Percentiles rank a stretch among this genome's conserved stretches.
Conservation (phyloP, 2,888 invertebrate genomes). For the Galerucella calmariensis region DNA sequence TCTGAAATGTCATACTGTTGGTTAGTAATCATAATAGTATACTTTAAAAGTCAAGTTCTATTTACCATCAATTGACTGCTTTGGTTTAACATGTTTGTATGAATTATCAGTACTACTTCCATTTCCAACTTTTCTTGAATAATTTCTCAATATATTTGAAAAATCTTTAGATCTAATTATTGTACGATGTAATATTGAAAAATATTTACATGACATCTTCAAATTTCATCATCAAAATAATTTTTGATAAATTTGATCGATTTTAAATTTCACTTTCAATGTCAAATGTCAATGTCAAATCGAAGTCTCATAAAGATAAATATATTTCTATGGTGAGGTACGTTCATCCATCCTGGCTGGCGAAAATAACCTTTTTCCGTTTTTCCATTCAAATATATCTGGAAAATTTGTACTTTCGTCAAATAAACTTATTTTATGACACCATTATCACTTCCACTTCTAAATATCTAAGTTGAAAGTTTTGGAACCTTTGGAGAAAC, state of each 20-base stretch:
- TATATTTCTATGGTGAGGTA: too few species aligned
- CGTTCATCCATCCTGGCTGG: too few species aligned
- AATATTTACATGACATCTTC: constrained; percentile 50
- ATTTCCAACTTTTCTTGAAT: constrained; percentile 59
- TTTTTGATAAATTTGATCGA: not conserved
- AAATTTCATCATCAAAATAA: constrained; percentile 17
- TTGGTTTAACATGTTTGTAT: constrained; percentile 58
- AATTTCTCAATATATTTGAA: constrained; percentile 49
- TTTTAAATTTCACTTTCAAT: not conserved
- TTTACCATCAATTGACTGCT: constrained; percentile 55
- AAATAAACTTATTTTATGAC: too few species aligned
- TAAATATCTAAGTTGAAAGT: too few species aligned
- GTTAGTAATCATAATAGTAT: not conserved
- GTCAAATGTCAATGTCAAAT: not conserved
- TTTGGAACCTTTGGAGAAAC: too few species aligned
- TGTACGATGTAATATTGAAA: constrained; percentile 42
- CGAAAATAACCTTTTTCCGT: too few species aligned
- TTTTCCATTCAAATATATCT: too few species aligned
- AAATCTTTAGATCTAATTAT: constrained; percentile 40
- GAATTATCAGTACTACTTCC: constrained; percentile 53
- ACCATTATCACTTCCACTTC: too few species aligned
- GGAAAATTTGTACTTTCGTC: too few species aligned
- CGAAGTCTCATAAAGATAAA: not conserved
- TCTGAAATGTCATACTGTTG: constrained; percentile 27
- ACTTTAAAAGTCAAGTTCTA: constrained; percentile 8